Conservation (phyloP, 2,797 vertebrate species). For the Mormyrus hasselquistii region DNA sequence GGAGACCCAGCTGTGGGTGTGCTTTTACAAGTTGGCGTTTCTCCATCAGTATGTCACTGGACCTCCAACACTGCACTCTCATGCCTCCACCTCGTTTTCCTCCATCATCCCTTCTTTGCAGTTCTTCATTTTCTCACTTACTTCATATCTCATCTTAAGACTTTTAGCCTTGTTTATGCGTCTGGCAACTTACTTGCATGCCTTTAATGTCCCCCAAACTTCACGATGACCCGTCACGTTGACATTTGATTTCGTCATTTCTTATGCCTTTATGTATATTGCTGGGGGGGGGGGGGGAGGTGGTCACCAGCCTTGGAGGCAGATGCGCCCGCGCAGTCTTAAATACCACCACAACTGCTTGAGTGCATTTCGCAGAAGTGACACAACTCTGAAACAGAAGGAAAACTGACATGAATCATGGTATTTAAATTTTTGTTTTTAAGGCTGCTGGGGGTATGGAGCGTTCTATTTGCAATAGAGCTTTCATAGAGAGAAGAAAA, state of each 20-base stretch:
- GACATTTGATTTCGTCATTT: constrained; percentile 31
- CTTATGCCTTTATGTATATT: constrained; percentile 46
- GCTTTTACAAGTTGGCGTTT: neutral
- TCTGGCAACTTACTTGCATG: neutral
- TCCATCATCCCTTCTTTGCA: neutral
- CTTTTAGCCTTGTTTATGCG: neutral
- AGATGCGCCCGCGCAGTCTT: constrained; percentile 33
- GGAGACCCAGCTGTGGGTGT: neutral
- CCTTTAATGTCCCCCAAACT: neutral
- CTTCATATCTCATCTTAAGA: neutral
- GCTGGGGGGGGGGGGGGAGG: constrained; percentile 11
- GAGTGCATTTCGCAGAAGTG: constrained; percentile 39
- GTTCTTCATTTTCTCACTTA: neutral
- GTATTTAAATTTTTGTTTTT: constrained; percentile 31
- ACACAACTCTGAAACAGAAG: constrained; percentile 44
- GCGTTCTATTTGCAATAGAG: constrained; percentile 31
- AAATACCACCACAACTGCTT: constrained; percentile 48
- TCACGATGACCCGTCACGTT: constrained; percentile 28
- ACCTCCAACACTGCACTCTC: neutral
- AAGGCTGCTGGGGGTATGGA: neutral
- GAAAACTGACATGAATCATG: constrained; percentile 36
- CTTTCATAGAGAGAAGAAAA: constrained; percentile 31
- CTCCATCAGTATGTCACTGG: neutral
- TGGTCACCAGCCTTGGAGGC: constrained; percentile 29
- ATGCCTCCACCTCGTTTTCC: neutral